Conservation (phyloP, 1,140 invertebrate genomes). For the Arion vulgaris region DNA sequence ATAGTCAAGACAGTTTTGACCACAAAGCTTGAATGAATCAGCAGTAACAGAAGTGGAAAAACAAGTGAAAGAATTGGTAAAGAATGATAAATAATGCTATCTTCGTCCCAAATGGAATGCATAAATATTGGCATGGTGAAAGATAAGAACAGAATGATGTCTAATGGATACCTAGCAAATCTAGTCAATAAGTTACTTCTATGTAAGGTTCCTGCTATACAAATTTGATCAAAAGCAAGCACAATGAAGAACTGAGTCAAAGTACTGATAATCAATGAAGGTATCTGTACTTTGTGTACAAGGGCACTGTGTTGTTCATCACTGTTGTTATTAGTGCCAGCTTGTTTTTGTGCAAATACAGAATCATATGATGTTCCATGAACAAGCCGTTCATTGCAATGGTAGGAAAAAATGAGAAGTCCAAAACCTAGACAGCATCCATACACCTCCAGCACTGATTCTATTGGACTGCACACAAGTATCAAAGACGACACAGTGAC, state of each 20-base stretch:
- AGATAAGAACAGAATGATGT: conserved; percentile 26
- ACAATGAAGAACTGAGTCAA: conserved; percentile 22
- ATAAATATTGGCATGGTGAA: conserved; percentile 25
- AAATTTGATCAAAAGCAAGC: conserved; percentile 36
- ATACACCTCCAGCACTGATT: conserved; percentile 22
- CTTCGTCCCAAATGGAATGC: background rate
- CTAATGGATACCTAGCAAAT: background rate
- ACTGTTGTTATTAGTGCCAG: background rate
- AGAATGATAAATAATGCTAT: background rate
- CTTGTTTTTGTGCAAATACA: background rate
- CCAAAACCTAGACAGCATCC: conserved; percentile 26
- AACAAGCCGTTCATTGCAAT: conserved; percentile 8
- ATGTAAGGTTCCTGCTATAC: background rate
- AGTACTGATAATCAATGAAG: conserved; percentile 19
- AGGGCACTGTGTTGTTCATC: background rate
- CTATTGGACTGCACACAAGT: conserved; percentile 34
- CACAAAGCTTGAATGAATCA: conserved; percentile 32
- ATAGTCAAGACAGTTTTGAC: background rate
- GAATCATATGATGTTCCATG: background rate
- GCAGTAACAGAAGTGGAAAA: conserved; percentile 14
- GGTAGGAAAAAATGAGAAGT: conserved; percentile 9
- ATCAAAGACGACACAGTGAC: conserved; percentile 10
- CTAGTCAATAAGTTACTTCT: background rate
- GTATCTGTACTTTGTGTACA: background rate
- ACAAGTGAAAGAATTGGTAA: conserved; percentile 1